These are phyloP conservation scores for Dicranocentrus wangi DNA, from an alignment of 2,888 invertebrate genomes.

Conservation along the genomic window DNA sequence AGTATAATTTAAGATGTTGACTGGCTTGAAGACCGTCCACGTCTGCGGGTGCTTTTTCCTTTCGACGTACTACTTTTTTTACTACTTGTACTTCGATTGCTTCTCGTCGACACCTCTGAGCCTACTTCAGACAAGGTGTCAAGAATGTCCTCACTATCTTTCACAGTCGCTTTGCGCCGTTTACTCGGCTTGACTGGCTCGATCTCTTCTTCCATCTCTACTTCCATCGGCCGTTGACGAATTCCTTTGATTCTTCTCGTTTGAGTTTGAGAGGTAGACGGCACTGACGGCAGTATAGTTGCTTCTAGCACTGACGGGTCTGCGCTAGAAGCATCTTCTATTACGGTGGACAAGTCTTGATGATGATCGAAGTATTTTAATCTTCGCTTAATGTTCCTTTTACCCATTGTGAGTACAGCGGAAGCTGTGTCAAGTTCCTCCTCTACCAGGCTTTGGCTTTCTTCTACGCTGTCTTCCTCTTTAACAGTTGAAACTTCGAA, in stretches of 20 bases:
- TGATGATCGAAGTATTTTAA: slow-evolving; percentile 53
- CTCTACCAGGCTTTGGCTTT: neutral
- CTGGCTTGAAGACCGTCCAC: neutral
- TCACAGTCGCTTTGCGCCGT: slow-evolving; percentile 30
- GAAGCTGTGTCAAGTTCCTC: neutral
- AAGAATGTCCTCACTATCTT: too few species aligned
- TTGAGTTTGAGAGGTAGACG: neutral
- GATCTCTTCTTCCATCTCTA: slow-evolving; percentile 18
- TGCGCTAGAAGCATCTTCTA: slow-evolving; percentile 55
- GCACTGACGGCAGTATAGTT: slow-evolving; percentile 18
- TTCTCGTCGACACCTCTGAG: slow-evolving; percentile 19
- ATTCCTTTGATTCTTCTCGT: slow-evolving; percentile 44
- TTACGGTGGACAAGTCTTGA: slow-evolving; percentile 67
- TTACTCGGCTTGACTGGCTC: slow-evolving; percentile 33
- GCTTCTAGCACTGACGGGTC: slow-evolving; percentile 44
- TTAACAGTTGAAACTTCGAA: slow-evolving; percentile 42
- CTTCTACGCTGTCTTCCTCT: slow-evolving; percentile 31
- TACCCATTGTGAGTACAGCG: too few species aligned
- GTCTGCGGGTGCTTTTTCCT: too few species aligned
- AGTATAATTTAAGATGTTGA: neutral
- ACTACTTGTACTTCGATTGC: slow-evolving; percentile 43
- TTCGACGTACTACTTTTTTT: slow-evolving; percentile 34
- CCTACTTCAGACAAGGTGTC: slow-evolving; percentile 2
- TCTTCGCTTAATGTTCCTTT: slow-evolving; percentile 24
- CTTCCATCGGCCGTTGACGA: neutral